Base-by-base conservation (phyloP, 2,888 invertebrate genomes). In the Hydraecia micacea region DNA sequence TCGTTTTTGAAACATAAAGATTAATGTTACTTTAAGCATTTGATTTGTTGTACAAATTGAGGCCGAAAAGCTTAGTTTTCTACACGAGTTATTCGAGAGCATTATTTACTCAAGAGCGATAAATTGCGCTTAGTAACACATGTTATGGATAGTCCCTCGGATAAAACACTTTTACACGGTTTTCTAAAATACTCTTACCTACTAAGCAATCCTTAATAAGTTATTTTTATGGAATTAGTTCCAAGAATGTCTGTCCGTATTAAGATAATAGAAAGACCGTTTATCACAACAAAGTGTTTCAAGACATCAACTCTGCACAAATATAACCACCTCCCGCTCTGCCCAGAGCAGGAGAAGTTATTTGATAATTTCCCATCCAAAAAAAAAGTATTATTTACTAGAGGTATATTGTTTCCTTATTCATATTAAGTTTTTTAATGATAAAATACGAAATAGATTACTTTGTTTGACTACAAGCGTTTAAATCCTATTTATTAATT, bases 1-100 rank as follows among this genome's bases (percentile, higher is more conserved):
- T 85, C 84, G 87, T 87, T 84, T 84, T 87, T 75, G 62, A 74
- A 87, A 74, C 87, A 84, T 76, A 76, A 65, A 84, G 84, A 87
- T 87, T 87, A 87, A 87, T 85, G 84, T 65, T 58, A 60, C 55
- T 86, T 72, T 73, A 79, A 86, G 84, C 74, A 62, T 71, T 76
- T 69, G 73, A 73, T 84, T 85, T 74, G 65, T 46, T 69, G 55
- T 52, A 67, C 69, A 79, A 76, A 85, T 75, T 74, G 77, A 67
- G 70, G 65, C 18, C 65, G 39, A 73, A 86, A 70, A 67, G 68
- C 68, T 74, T 67, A 67, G 46, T 75, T 67, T 73, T 86, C 79
- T 70, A 71, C 67, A 66, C 58, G 55, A 76, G 65, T 58, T 75
- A 70, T 69, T 79, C 60, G 74, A 74, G 49, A 67, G 25, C 52